Evolutionary conservation across 1,140 invertebrate genomes (phyloP).

Genomic region (Drosophila parvula): DNA sequence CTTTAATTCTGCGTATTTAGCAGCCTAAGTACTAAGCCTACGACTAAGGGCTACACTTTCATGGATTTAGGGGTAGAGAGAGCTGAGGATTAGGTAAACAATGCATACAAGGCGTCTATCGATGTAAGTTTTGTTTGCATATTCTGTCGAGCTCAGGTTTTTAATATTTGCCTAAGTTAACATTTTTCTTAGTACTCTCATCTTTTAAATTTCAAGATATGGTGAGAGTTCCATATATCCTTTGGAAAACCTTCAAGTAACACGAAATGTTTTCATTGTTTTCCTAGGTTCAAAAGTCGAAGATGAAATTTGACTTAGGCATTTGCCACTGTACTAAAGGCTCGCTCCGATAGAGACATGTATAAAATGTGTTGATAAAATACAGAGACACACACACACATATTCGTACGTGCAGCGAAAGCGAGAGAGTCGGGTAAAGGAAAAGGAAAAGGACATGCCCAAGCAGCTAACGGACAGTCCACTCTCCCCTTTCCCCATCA

Average conservation of each 20-base stretch:
- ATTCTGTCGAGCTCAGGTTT: not conserved
- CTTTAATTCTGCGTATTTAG: not conserved
- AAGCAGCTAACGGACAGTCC: slow-evolving; percentile 76
- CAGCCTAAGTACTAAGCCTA: not conserved
- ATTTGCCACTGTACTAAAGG: slow-evolving; percentile 22
- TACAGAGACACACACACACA: slow-evolving; percentile 30
- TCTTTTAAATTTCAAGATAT: no score
- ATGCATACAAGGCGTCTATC: no score
- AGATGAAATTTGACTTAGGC: not conserved
- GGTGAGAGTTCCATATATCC: not conserved
- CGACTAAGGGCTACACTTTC: not conserved
- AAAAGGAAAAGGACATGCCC: slow-evolving; percentile 71
- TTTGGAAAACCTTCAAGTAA: not conserved
- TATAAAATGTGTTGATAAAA: slow-evolving; percentile 66
- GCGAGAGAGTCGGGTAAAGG: slow-evolving; percentile 26
- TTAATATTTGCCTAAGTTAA: no score
- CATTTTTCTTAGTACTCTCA: no score
- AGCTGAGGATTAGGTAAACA: not conserved
- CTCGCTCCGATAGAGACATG: slow-evolving; percentile 53
- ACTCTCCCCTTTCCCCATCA: slow-evolving; percentile 36
- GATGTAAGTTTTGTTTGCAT: not conserved
- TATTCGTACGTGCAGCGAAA: slow-evolving; percentile 2
- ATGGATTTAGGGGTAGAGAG: no score
- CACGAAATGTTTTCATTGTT: not conserved
- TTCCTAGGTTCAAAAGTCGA: not conserved